These are phyloP conservation scores for Diarsia mendica DNA, from an alignment of 2,888 invertebrate species.

Conservation along the genomic window DNA sequence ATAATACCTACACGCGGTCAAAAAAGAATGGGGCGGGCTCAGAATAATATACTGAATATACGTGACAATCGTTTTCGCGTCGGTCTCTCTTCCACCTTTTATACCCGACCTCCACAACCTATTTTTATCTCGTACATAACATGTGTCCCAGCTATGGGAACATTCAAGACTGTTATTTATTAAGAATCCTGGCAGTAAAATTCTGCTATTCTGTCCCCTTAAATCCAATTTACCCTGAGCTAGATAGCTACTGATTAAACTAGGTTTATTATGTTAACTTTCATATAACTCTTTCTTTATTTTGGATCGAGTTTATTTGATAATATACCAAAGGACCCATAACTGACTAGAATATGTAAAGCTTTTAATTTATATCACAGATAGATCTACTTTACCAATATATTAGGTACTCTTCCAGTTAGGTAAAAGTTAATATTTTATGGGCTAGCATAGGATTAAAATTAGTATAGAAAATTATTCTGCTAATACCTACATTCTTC, in stretches of 20 bases:
- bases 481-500: slow-evolving; percentile 29
- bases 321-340: slow-evolving; percentile 7
- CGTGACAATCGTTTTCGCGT: no score
- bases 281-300: not conserved
- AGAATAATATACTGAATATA: no score
- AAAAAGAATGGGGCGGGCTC: no score
- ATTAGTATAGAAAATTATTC: slow-evolving; percentile 74
- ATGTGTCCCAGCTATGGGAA: not conserved
- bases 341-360: slow-evolving; percentile 33
- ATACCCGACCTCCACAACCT: not conserved
- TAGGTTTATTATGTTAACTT: not conserved
- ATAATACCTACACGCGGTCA: no score
- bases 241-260: not conserved
- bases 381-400: slow-evolving; percentile 10
- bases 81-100: no score
- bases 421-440: slow-evolving; percentile 67
- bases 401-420: slow-evolving; percentile 61
- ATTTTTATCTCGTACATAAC: not conserved
- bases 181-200: not conserved
- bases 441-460: slow-evolving; percentile 80
- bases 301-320: not conserved
- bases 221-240: not conserved
- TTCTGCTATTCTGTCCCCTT: not conserved
- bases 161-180: not conserved
- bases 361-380: slow-evolving; percentile 20